Conservation (phyloP, 2,888 invertebrate species). For the Barypeithes pellucidus region DNA sequence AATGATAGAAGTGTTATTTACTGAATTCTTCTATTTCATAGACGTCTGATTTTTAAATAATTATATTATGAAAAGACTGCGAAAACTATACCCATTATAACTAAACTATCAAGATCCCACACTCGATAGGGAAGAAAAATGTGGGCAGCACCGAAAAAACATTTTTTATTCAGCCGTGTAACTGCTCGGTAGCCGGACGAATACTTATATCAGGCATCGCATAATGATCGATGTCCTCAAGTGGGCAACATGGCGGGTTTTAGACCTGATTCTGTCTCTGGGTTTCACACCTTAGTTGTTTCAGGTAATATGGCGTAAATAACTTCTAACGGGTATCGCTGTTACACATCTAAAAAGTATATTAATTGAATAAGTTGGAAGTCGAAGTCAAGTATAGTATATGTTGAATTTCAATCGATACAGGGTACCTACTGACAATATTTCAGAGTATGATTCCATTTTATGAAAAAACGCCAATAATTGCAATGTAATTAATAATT, state of each 20-base stretch:
- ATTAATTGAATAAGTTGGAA: too few relatives aligned
- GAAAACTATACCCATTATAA: slow-evolving; percentile 42
- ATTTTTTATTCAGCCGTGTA: slow-evolving; percentile 47
- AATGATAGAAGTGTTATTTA: too few relatives aligned
- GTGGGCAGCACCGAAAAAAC: slow-evolving; percentile 46
- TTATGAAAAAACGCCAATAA: too few relatives aligned
- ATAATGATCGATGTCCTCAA: slow-evolving; percentile 41
- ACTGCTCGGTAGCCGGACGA: slow-evolving; percentile 43
- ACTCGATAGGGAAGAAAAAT: slow-evolving; percentile 45
- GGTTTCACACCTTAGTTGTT: slow-evolving; percentile 16
- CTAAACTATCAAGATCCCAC: slow-evolving; percentile 41
- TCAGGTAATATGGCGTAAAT: not conserved
- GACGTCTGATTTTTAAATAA: too few relatives aligned
- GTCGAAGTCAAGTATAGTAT: too few relatives aligned
- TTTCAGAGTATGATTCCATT: too few relatives aligned
- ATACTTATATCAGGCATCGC: slow-evolving; percentile 45
- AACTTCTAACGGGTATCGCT: not conserved
- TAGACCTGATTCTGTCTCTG: slow-evolving; percentile 32
- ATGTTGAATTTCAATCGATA: too few relatives aligned
- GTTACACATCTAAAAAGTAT: too few relatives aligned
- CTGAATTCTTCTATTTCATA: too few relatives aligned
- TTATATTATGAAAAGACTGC: too few relatives aligned
- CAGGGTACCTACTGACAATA: too few relatives aligned
- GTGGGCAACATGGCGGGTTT: slow-evolving; percentile 31
- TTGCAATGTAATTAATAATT: too few relatives aligned